Base-by-base conservation (phyloP, 2,797 vertebrate genomes). In the Chaenodraco wilsoni region DNA sequence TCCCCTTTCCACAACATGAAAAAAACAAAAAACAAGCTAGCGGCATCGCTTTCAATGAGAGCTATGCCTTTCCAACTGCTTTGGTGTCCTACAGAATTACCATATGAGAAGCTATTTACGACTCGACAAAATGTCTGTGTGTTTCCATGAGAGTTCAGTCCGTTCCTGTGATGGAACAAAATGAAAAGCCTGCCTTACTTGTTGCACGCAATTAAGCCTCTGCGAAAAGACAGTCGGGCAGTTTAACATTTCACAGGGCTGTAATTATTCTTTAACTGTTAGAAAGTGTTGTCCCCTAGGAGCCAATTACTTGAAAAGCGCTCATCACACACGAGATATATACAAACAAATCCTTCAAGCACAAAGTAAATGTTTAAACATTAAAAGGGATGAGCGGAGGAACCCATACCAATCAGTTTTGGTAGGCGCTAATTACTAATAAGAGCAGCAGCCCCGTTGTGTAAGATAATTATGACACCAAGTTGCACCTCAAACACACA, bases 281-380 rank as follows among this genome's bases (percentile, higher is more conserved):
- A 95, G 96, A 97, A 96, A 96, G 94, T 93, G 92, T 92, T 91
- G 95, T 99, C 97, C 97, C 97, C 93, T 87, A 98, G 97, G 97
- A 99, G 93, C 97, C 97, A 98, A 98, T 98, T 98, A 99, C 94
- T 95, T 95, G 96, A 96, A 96, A 96, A 97, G 95, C 95, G 95
- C 96, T 97, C 97, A 97, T 97, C 96, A 95, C 94, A 96, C 94
- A 88, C 94, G 93, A 96, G 96, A 96, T 98, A 99, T 96, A 97
- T 95, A 98, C 96, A 98, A 98, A 98, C 97, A 98, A 98, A 97
- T 96, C 97, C 95, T 98, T 98, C 96, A 97, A 97, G 96, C 97
- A 98, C 96, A 97, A 96, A 98, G 96, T 96, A 96, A 97, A 96
- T 97, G 96, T 96, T 98, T 96, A 95, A 97, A 97, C 96, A 98